Base-by-base conservation (phyloP, 2,113 vertebrate species). In the Grammomys dolichurus region DNA sequence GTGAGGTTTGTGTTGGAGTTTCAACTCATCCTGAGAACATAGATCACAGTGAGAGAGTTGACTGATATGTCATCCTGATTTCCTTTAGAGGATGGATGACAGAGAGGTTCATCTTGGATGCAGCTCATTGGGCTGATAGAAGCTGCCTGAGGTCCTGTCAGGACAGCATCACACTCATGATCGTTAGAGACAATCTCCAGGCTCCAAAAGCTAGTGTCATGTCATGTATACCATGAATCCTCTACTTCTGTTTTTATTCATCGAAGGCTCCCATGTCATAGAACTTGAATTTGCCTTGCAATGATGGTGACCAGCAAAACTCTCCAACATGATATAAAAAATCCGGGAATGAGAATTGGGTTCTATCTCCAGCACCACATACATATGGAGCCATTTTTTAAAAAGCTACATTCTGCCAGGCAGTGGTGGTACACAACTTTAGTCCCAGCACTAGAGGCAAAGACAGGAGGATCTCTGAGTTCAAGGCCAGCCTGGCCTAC, bases 11-110 rank as follows among this genome's bases (percentile, higher is more conserved):
- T 88, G 60, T 33, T 75, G 80, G 56, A 80, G 33, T 48, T 70
- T 72, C 84, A 82, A 58, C 75, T 97, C 85, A 76, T 90, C 93
- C 60, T 54, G 76, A 96, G 88, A 90, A 92, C 76, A 95, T 3
- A 80, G 80, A 78, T 75, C 76, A 77, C 93, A 72, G 73, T 67
- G 65, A 56, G 65, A 90, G 54, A 93, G 36, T 60, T 95, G 76
- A 40, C 0, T 65, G 56, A 58, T 58, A 28, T 33, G 56, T 91
- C 72, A 60, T 51, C 81, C 24, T 85, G 26, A 63, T 48, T 95
- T 90, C 80, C 72, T 88, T 51, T 91, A 48, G 81, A 80, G 46
- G 46, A 84, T 43, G 48, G 43, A 69, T 31, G 28, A 24, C 26
- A 81, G 26, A 48, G 24, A 60, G 7, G 7, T 60, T 97, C 63